A percentile compares a stretch with the other conserved stretches of the same genome.
Evolutionary conservation across 1,140 invertebrate species (phyloP).

Genomic region (Globodera ellingtonae): DNA sequence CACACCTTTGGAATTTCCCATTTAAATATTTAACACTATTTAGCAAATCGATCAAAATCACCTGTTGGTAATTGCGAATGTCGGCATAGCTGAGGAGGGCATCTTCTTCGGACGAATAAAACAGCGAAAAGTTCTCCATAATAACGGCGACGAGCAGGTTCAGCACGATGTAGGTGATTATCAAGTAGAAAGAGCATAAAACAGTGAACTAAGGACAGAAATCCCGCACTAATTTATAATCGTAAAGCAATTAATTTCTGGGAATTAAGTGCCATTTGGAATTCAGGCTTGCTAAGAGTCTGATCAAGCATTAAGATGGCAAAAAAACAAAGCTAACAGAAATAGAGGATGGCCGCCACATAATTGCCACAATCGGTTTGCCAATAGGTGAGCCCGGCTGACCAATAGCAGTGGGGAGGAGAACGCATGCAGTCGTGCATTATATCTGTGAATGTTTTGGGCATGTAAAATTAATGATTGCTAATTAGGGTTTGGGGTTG

Average conservation of each 20-base stretch:
- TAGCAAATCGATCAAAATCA: not conserved
- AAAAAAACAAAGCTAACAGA: not conserved
- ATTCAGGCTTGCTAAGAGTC: too few species aligned
- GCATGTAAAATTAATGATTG: constrained; percentile 4
- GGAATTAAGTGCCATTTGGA: too few species aligned
- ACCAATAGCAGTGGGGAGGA: constrained; percentile 84
- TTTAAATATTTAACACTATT: not conserved
- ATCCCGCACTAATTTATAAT: too few species aligned
- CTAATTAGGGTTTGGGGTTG: constrained; percentile 71
- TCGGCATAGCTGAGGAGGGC: constrained; percentile 87
- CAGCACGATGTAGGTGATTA: constrained; percentile 98
- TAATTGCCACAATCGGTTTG: constrained; percentile 87
- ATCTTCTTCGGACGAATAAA: constrained; percentile 99
- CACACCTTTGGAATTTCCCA: constrained; percentile 73
- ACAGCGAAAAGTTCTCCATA: constrained; percentile 99
- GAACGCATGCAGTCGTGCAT: constrained; percentile 57
- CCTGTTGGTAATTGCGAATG: constrained; percentile 95
- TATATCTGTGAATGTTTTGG: constrained; percentile 18
- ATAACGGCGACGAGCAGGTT: constrained; percentile 99
- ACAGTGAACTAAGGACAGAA: constrained; percentile 72
- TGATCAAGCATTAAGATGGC: not conserved
- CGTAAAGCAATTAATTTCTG: too few species aligned
- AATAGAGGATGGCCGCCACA: constrained; percentile 76
- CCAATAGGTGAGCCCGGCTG: constrained; percentile 91
- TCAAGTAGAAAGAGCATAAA: constrained; percentile 99